A percentile compares a stretch with the other conserved stretches of the same genome.
Conservation (phyloP, 2,797 vertebrate genomes). For the Nothura maculosa region DNA sequence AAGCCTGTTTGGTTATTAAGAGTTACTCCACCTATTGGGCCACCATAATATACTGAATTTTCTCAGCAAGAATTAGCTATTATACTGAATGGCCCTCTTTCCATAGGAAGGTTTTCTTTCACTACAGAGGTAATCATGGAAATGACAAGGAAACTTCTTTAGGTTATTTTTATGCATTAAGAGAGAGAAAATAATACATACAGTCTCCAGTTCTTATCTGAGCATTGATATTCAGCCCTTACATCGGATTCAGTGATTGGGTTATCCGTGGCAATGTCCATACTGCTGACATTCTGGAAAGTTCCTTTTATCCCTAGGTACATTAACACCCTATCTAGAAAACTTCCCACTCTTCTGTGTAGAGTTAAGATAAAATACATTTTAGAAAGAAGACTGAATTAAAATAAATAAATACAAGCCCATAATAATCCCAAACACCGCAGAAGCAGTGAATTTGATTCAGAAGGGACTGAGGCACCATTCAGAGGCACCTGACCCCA, state of each 20-base stretch:
- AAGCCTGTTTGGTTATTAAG: background rate
- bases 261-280: background rate
- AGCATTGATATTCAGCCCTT: background rate
- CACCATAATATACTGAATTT: background rate
- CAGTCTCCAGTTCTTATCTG: background rate
- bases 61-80: background rate
- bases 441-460: background rate
- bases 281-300: background rate
- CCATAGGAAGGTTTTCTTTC: background rate
- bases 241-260: background rate
- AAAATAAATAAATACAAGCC: background rate
- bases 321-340: background rate
- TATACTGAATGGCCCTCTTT: background rate
- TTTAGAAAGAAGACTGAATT: background rate
- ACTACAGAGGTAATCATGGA: background rate
- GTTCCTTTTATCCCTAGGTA: background rate
- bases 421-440: background rate
- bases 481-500: background rate
- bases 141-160: background rate
- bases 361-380: background rate
- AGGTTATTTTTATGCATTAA: background rate
- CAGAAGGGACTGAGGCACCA: background rate
- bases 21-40: background rate
- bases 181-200: background rate
- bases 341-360: background rate